Conservation (phyloP, 2,113 vertebrate species). For the Garra rufa region DNA sequence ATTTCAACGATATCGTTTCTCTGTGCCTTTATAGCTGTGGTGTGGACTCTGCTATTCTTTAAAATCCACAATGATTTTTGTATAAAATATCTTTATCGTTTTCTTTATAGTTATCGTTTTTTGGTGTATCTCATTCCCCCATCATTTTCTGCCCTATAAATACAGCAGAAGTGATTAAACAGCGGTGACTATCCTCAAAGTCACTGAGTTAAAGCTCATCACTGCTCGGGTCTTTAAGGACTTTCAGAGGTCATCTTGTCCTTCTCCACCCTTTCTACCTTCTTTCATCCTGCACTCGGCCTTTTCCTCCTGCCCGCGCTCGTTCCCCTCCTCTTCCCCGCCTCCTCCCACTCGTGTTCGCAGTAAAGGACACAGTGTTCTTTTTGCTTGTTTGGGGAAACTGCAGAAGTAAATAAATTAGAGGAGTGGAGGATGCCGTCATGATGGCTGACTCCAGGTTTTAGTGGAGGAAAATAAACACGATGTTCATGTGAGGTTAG, state of each 20-base stretch:
- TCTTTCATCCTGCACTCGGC: constrained; percentile 36
- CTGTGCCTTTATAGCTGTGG: too few species aligned
- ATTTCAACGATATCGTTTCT: too few species aligned
- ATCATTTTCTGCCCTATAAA: constrained; percentile 4
- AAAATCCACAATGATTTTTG: too few species aligned
- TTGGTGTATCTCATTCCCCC: too few species aligned
- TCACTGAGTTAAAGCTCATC: background rate
- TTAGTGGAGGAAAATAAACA: constrained; percentile 67
- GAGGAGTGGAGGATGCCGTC: constrained; percentile 61
- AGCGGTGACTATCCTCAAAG: background rate
- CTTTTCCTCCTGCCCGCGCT: constrained; percentile 22
- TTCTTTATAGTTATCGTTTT: too few species aligned
- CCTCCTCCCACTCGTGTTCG: constrained; percentile 38
- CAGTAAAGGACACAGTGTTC: constrained; percentile 65
- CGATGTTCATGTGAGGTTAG: constrained; percentile 37
- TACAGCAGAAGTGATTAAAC: background rate
- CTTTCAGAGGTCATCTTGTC: background rate
- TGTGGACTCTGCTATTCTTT: too few species aligned
- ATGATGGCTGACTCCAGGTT: constrained; percentile 57
- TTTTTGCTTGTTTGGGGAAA: constrained; percentile 65
- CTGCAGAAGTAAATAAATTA: constrained; percentile 73
- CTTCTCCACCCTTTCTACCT: constrained; percentile 2
- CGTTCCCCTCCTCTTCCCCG: constrained; percentile 20
- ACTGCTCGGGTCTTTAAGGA: background rate
- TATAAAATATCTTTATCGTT: too few species aligned